These are phyloP conservation scores for Sapayoa aenigma DNA, from an alignment of 2,113 vertebrate species.

Conservation along the genomic window DNA sequence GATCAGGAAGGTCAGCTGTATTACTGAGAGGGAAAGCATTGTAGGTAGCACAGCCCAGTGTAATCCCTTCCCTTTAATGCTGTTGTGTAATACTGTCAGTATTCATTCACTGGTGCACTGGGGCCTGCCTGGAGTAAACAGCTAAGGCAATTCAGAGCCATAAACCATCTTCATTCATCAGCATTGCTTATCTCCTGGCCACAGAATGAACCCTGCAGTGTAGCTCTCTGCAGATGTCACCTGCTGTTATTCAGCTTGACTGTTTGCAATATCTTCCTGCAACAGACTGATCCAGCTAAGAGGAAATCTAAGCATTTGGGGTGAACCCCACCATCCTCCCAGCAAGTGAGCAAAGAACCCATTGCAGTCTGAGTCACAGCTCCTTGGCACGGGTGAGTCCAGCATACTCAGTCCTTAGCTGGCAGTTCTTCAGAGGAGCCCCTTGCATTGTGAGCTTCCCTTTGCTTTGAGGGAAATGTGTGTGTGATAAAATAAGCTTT, in stretches of 20 bases:
- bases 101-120: background rate
- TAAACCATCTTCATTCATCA: constrained; percentile 38
- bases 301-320: background rate
- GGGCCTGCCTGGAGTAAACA: constrained; percentile 1
- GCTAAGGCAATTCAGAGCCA: constrained; percentile 14
- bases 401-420: background rate
- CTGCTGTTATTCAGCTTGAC: background rate
- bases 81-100: constrained; percentile 50
- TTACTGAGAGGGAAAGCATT: background rate
- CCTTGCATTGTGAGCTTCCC: background rate
- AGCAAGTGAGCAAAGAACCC: background rate
- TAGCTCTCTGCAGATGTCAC: background rate
- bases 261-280: background rate
- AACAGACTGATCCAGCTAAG: background rate
- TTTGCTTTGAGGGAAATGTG: background rate
- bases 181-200: constrained; percentile 3
- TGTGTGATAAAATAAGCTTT: background rate
- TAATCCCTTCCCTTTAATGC: constrained; percentile 50
- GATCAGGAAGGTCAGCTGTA: constrained; percentile 17
- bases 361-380: background rate
- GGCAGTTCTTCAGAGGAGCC: background rate
- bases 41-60: background rate
- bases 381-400: background rate
- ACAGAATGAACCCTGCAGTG: background rate
- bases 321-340: background rate